Evolutionary conservation across 2,113 vertebrate species (phyloP), one percentile per base, ranked within the genome.

Genomic region (Chaetodon trifascialis): DNA sequence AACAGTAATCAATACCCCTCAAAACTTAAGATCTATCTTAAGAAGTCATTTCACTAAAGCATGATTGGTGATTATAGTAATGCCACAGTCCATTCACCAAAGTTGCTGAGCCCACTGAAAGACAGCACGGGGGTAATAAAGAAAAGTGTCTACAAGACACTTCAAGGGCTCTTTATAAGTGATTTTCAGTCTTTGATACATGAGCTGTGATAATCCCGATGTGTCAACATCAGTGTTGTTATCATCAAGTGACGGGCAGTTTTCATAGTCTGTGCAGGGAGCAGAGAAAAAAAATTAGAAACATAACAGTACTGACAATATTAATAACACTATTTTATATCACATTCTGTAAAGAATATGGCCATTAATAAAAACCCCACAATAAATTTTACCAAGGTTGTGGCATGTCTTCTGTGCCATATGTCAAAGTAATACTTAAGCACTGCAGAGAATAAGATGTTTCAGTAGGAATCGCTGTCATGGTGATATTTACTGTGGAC

Each of bases 141-240:
- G 7, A 38, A 69, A 0, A 34, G 2, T 15, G 0, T 70, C 11
- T 11, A 5, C 1, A 7, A 46, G 0, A 6, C 64, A 82, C 4
- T 4, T 17, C 15, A 76, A 5, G 4, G 23, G 2, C 11, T 34
- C 16, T 6, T 2, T 5, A 12, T 51, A 63, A 0, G 14, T 2
- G 3, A 5, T 70, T 65, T 2, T 1, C 42, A 65, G 0, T 54
- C 36, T n/a, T 36, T 59, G 0, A 9, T 4, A 15, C 1, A 75
- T 52, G 3, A 0, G 0, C 11, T 0, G 0, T 30, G 0, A 1
- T 11, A 76, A 0, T 36, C 0, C 14, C 1, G 0, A 1, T 56
- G 11, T 1, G 12, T 7, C 4, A 5, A 7, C 0, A 5, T 42
- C 19, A 55, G 0, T 0, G 0, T 23, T 4, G 0, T 12, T 14